Conservation (phyloP, 2,113 vertebrate genomes). For the Isichthys henryi region DNA sequence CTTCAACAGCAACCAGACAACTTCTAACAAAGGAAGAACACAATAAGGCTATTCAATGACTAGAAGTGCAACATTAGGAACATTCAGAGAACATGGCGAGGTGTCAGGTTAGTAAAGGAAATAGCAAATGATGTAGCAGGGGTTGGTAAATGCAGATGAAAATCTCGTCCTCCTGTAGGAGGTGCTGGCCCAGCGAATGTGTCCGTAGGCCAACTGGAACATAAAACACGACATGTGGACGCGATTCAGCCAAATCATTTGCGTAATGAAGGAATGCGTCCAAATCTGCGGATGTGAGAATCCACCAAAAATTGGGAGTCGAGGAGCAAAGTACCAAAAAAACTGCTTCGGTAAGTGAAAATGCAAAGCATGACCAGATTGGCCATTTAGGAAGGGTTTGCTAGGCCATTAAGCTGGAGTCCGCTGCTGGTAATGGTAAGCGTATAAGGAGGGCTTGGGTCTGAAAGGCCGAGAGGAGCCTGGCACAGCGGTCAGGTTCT, state of each 20-base stretch:
- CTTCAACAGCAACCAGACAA: not conserved
- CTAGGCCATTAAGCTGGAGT: not conserved
- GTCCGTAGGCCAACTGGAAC: not conserved
- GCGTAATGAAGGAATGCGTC: not conserved
- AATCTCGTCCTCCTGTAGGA: not conserved
- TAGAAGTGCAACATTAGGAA: not conserved
- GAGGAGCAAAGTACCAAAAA: not conserved
- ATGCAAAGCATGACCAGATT: not conserved
- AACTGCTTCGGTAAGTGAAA: not conserved
- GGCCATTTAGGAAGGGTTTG: not conserved
- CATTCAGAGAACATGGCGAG: not conserved
- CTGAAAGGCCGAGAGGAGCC: conserved; percentile 35
- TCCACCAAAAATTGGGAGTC: not conserved
- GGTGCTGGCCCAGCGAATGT: not conserved
- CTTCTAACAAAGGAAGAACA: not conserved
- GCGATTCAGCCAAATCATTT: not conserved
- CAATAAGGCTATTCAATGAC: not conserved
- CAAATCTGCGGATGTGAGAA: not conserved
- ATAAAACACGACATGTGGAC: not conserved
- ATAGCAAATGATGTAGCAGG: not conserved
- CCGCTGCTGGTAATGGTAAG: not conserved
- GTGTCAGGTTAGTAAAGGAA: not conserved
- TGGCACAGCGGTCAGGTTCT: conserved; percentile 48
- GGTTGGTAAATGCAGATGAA: not conserved
- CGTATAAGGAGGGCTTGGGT: conserved; percentile 14